Evolutionary conservation across 2,113 vertebrate genomes (phyloP).

Genomic region (Triplophysa siluroides): DNA sequence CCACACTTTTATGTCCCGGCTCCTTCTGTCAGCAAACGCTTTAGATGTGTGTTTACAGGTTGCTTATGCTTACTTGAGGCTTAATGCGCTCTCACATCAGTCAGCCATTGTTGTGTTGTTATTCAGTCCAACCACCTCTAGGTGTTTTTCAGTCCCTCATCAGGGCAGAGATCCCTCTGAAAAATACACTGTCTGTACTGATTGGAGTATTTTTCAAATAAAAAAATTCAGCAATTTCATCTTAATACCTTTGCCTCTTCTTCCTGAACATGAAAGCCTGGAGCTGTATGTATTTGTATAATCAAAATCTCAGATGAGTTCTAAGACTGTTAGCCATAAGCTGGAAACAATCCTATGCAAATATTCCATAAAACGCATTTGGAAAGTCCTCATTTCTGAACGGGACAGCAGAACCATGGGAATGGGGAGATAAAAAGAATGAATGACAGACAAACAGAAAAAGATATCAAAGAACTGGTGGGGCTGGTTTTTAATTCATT

Average conservation of each 20-base stretch:
- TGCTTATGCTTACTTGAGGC: constrained; percentile 63
- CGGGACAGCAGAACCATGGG: background rate
- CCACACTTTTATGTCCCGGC: constrained; percentile 51
- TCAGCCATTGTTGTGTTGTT: constrained; percentile 57
- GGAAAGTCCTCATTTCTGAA: constrained; percentile 3
- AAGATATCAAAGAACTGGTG: constrained; percentile 5
- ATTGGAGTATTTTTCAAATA: constrained; percentile 55
- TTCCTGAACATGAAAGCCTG: constrained; percentile 10
- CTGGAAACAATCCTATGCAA: constrained; percentile 10
- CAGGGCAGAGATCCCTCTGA: constrained; percentile 58
- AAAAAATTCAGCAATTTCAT: constrained; percentile 49
- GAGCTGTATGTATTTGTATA: constrained; percentile 3
- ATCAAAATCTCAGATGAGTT: constrained; percentile 25
- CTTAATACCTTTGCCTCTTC: constrained; percentile 2
- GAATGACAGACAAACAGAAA: background rate
- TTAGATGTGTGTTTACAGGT: constrained; percentile 66
- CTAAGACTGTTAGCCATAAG: background rate
- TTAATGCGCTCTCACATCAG: constrained; percentile 49
- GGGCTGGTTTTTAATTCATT: background rate
- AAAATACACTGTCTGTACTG: constrained; percentile 62
- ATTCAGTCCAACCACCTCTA: constrained; percentile 10
- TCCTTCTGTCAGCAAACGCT: constrained; percentile 59
- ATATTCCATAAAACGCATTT: constrained; percentile 12
- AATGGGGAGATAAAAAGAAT: constrained; percentile 8
- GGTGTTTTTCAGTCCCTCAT: constrained; percentile 64